Evolutionary conservation across 2,888 invertebrate genomes (phyloP).

Genomic region (Diarsia dahlii): DNA sequence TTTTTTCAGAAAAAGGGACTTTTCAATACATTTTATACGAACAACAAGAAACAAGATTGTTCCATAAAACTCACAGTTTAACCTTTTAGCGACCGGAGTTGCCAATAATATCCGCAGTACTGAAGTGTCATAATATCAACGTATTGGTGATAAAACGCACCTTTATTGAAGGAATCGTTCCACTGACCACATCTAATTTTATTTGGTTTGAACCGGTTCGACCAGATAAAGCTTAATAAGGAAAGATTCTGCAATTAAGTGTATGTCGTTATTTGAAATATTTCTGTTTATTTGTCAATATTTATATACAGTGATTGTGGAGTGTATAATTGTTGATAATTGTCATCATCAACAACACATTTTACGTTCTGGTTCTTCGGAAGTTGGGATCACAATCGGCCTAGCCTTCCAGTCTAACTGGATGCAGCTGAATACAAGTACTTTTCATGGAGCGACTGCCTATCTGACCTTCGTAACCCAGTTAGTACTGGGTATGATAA

Average conservation of each 20-base stretch:
- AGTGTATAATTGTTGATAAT: background rate
- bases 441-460: too few relatives aligned
- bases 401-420: too few relatives aligned
- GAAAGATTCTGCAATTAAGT: conserved; percentile 37
- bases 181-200: background rate
- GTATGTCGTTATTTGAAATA: conserved; percentile 33
- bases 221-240: background rate
- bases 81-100: conserved; percentile 10
- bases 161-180: conserved; percentile 22
- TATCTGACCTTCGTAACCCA: too few relatives aligned
- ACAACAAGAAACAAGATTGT: background rate
- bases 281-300: background rate
- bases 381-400: too few relatives aligned
- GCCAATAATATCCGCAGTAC: conserved; percentile 21
- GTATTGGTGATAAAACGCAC: conserved; percentile 11
- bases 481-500: too few relatives aligned
- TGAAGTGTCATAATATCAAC: conserved; percentile 5
- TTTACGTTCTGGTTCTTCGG: background rate
- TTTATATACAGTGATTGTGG: background rate
- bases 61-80: conserved; percentile 21
- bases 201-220: conserved; percentile 37
- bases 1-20: background rate
- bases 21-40: background rate
- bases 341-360: background rate
- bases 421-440: too few relatives aligned